phyloP scores from a whole-genome alignment of 2,888 invertebrate genomes.

The Agonopterix heracliana region DNA sequence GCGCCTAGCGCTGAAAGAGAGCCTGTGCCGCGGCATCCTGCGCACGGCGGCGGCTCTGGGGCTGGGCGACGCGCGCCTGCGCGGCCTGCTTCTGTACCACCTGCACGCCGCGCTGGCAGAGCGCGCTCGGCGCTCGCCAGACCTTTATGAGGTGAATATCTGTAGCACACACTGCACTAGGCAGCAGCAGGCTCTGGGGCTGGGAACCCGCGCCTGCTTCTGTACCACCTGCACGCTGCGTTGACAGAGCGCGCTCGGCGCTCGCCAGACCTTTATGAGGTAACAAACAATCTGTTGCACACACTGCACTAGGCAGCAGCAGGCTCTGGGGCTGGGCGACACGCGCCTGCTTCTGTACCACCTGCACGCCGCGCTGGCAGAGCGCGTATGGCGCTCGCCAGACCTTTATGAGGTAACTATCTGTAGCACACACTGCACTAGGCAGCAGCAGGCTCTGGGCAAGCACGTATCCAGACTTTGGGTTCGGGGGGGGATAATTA shows the following conservation, averaged over 20 bases:
- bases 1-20: slow-evolving; percentile 75
- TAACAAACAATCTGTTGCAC: not conserved
- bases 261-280: slow-evolving; percentile 57
- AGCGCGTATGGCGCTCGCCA: slow-evolving; percentile 64
- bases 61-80: slow-evolving; percentile 74
- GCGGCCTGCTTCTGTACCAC: slow-evolving; percentile 68
- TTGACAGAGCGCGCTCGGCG: slow-evolving; percentile 71
- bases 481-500: too few species aligned
- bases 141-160: slow-evolving; percentile 44
- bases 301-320: slow-evolving; percentile 68
- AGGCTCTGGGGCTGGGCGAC: slow-evolving; percentile 76
- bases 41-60: slow-evolving; percentile 72
- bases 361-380: slow-evolving; percentile 71
- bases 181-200: slow-evolving; percentile 72
- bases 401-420: slow-evolving; percentile 47
- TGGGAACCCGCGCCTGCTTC: slow-evolving; percentile 73
- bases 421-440: not conserved
- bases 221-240: slow-evolving; percentile 71
- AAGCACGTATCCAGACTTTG: too few species aligned
- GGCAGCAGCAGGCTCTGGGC: slow-evolving; percentile 71
- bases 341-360: slow-evolving; percentile 68
- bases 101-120: slow-evolving; percentile 72
- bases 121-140: slow-evolving; percentile 63
- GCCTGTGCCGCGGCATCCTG: slow-evolving; percentile 78
- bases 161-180: not conserved